A percentile compares a stretch with the other conserved stretches of the same genome.
Evolutionary conservation across 1,140 invertebrate genomes (phyloP).

Genomic region (Apocrypta bakeri): DNA sequence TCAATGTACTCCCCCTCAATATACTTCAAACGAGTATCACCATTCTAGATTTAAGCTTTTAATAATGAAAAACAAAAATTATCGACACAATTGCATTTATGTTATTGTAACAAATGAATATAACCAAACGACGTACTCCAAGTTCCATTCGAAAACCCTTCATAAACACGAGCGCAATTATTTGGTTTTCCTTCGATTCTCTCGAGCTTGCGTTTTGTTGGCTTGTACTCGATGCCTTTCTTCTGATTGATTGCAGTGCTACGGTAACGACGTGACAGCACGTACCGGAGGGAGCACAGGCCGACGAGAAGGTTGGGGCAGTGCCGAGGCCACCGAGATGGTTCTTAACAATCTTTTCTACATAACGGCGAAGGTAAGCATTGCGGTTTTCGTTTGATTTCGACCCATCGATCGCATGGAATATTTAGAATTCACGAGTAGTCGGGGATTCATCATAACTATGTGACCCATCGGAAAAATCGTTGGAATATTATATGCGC

Average conservation of each 20-base stretch:
- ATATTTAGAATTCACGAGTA: too few species aligned
- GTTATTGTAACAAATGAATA: too few species aligned
- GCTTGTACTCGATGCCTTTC: not conserved
- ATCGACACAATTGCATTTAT: too few species aligned
- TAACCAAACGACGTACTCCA: too few species aligned
- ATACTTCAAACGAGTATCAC: too few species aligned
- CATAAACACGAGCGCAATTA: not conserved
- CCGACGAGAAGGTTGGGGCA: constrained; percentile 94
- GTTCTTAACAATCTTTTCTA: constrained; percentile 99
- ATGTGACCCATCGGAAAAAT: too few species aligned
- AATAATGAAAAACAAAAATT: too few species aligned
- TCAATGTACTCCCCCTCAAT: too few species aligned
- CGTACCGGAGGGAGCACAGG: constrained; percentile 69
- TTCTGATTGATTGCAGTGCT: constrained; percentile 68
- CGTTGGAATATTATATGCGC: too few species aligned
- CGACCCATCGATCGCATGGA: not conserved
- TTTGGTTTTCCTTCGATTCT: not conserved
- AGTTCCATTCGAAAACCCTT: too few species aligned
- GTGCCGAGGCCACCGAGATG: constrained; percentile 99
- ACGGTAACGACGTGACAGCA: constrained; percentile 79
- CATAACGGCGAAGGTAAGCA: constrained; percentile 92
- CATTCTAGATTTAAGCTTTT: too few species aligned
- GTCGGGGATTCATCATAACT: too few species aligned
- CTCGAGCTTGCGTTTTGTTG: not conserved
- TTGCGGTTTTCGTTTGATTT: not conserved